phyloP scores from a whole-genome alignment of 1,140 invertebrate genomes.

The Zaprionus inermis region DNA sequence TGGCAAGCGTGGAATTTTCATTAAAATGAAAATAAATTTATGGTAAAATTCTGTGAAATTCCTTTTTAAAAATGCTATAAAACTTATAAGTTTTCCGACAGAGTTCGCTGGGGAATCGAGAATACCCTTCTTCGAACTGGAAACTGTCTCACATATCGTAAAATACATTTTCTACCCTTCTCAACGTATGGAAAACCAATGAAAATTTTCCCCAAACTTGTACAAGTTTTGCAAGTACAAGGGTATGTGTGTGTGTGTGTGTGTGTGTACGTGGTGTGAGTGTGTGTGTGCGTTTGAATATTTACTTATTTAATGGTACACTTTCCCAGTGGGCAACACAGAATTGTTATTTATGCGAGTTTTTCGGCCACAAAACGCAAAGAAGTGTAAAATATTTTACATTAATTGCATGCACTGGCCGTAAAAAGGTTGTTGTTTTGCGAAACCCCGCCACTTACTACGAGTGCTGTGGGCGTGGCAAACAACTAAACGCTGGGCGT shows the following conservation, averaged over 20 bases:
- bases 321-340: slow-evolving; percentile 53
- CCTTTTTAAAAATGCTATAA: neutral
- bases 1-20: neutral
- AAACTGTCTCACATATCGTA: slow-evolving; percentile 1
- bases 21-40: neutral
- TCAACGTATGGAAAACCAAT: slow-evolving; percentile 14
- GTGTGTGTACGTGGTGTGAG: slow-evolving; percentile 9
- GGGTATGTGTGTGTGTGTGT: neutral
- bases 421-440: slow-evolving; percentile 37
- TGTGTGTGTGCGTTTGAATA: slow-evolving; percentile 19
- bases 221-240: slow-evolving; percentile 2
- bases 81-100: neutral
- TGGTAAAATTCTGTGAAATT: neutral
- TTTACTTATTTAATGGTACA: slow-evolving; percentile 54
- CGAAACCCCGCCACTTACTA: neutral
- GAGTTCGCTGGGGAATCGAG: neutral
- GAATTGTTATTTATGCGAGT: slow-evolving; percentile 71
- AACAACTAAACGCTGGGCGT: slow-evolving; percentile 12
- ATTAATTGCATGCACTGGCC: slow-evolving; percentile 64
- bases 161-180: slow-evolving; percentile 5
- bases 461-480: slow-evolving; percentile 6
- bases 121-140: neutral
- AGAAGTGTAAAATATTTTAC: slow-evolving; percentile 77
- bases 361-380: slow-evolving; percentile 30
- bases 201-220: slow-evolving; percentile 16